A percentile compares a stretch with the other conserved stretches of the same genome.
Evolutionary conservation across 2,888 invertebrate genomes (phyloP).

Genomic region (Metallyticus violacea): DNA sequence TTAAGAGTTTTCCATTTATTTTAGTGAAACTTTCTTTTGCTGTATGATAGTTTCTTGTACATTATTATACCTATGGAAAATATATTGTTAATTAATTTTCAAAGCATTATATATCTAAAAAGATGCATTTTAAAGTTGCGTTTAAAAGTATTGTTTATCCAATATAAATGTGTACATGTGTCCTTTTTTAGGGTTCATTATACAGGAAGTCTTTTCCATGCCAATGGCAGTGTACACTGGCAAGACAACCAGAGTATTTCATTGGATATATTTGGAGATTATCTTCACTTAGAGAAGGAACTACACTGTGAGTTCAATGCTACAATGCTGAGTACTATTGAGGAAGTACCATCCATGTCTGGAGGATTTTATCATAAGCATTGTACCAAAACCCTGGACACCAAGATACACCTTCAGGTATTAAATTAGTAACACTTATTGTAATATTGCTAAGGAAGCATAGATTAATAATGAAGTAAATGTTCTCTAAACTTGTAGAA

Average conservation of each 20-base stretch:
- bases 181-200: slow-evolving; percentile 50
- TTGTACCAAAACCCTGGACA: slow-evolving; percentile 50
- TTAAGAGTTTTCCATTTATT: too few species aligned
- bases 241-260: slow-evolving; percentile 57
- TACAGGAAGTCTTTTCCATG: slow-evolving; percentile 49
- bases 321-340: slow-evolving; percentile 57
- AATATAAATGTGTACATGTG: too few species aligned
- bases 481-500: background rate
- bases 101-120: too few species aligned
- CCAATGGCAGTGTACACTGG: slow-evolving; percentile 58
- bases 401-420: slow-evolving; percentile 53
- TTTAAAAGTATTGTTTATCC: too few species aligned
- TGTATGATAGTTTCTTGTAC: too few species aligned
- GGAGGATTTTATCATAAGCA: slow-evolving; percentile 56
- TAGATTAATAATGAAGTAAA: too few species aligned
- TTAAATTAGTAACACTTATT: slow-evolving; percentile 21
- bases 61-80: too few species aligned
- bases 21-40: too few species aligned
- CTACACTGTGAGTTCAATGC: slow-evolving; percentile 52
- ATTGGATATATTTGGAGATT: slow-evolving; percentile 54
- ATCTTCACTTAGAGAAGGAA: slow-evolving; percentile 46
- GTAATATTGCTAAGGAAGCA: too few species aligned
- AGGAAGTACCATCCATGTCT: slow-evolving; percentile 56
- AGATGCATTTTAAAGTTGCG: too few species aligned
- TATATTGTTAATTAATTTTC: too few species aligned